phyloP scores from a whole-genome alignment of 2,113 vertebrate genomes.

The Erythrocercus mccallii region DNA sequence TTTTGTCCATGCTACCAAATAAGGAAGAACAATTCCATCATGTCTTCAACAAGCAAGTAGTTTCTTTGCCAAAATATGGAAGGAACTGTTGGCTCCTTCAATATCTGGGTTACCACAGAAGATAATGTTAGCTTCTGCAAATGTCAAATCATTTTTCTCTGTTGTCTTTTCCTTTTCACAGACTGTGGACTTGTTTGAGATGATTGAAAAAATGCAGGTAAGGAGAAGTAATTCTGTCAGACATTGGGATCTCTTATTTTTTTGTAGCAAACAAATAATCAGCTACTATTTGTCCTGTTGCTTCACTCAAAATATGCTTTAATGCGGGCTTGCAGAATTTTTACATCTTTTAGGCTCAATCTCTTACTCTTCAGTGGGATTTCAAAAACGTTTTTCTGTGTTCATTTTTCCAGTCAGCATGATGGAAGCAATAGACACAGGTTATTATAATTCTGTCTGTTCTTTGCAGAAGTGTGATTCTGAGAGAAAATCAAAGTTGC shows the following conservation, averaged over 20 bases:
- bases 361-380: not conserved
- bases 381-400: not conserved
- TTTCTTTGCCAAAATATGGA: not conserved
- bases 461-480: not conserved
- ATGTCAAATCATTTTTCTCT: not conserved
- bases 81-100: not conserved
- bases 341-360: not conserved
- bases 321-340: not conserved
- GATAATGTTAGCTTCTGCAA: not conserved
- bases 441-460: not conserved
- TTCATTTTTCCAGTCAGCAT: not conserved
- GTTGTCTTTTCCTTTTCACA: conserved; percentile 53
- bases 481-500: not conserved
- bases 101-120: not conserved
- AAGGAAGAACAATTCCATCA: not conserved
- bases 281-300: not conserved
- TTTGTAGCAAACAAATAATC: not conserved
- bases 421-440: not conserved
- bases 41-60: not conserved
- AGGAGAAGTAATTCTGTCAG: not conserved
- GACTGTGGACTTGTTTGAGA: conserved; percentile 89
- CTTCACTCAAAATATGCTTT: not conserved
- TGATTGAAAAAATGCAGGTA: conserved; percentile 84
- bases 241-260: not conserved
- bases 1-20: not conserved